These are phyloP conservation scores for Brachionus paranguensis DNA, from an alignment of 1,140 invertebrate species.

Conservation along the genomic window DNA sequence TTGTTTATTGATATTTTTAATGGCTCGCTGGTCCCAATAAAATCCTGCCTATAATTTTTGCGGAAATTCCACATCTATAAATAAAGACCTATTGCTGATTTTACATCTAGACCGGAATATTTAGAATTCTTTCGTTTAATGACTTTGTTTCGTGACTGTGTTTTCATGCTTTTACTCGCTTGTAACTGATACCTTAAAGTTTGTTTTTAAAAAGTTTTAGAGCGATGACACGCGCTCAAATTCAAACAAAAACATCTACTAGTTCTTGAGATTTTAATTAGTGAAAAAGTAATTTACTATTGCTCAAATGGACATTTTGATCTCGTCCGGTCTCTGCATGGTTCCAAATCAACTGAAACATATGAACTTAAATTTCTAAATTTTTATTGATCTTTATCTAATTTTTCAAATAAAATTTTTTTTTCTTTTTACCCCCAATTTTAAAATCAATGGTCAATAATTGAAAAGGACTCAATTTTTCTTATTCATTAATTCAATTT, in stretches of 20 bases:
- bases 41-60: background rate
- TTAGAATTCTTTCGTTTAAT: slow-evolving; percentile 27
- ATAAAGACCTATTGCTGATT: background rate
- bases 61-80: background rate
- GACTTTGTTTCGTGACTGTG: slow-evolving; percentile 14
- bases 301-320: background rate
- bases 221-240: background rate
- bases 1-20: slow-evolving; percentile 14
- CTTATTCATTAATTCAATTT: background rate
- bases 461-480: background rate
- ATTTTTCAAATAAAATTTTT: background rate
- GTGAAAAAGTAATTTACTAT: background rate
- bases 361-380: background rate
- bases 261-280: background rate
- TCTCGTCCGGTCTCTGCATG: background rate
- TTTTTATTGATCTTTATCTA: background rate
- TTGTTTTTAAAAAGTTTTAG: background rate
- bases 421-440: too few relatives aligned
- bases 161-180: background rate
- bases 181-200: background rate
- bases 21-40: background rate
- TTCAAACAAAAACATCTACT: background rate
- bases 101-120: background rate
- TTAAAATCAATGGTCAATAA: too few relatives aligned
- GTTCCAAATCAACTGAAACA: background rate